phyloP scores from a whole-genome alignment of 2,888 invertebrate genomes.

The Scaptomyza reducta region DNA sequence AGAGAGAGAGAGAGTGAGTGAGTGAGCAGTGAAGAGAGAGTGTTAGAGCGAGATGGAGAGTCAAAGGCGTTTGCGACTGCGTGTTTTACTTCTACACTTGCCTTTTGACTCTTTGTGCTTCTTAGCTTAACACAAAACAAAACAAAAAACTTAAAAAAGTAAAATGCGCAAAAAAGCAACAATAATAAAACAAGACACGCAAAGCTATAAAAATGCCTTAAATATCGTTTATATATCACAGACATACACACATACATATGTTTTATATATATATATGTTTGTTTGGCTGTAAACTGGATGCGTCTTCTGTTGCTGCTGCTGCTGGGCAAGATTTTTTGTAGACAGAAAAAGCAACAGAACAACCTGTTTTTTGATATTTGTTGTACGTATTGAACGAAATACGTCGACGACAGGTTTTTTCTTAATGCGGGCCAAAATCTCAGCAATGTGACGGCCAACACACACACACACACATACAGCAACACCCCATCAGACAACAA shows the following conservation, averaged over 20 bases:
- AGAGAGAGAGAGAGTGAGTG: neutral
- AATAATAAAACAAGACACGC: slow-evolving; percentile 52
- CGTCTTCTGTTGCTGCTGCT: slow-evolving; percentile 49
- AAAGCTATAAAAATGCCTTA: slow-evolving; percentile 78
- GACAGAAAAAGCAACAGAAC: slow-evolving; percentile 72
- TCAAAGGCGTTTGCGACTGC: slow-evolving; percentile 61
- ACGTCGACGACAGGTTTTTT: slow-evolving; percentile 66
- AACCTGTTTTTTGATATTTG: slow-evolving; percentile 62
- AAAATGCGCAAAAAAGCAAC: slow-evolving; percentile 61
- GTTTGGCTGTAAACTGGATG: slow-evolving; percentile 48
- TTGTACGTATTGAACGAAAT: slow-evolving; percentile 46
- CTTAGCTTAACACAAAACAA: slow-evolving; percentile 24
- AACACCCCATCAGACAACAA: neutral
- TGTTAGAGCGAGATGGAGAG: slow-evolving; percentile 9
- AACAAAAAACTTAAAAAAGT: slow-evolving; percentile 46
- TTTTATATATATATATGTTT: neutral
- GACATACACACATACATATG: slow-evolving; percentile 7
- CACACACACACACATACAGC: slow-evolving; percentile 2
- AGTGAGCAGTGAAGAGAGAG: too few species aligned
- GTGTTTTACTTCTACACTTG: slow-evolving; percentile 58
- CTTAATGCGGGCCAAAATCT: slow-evolving; percentile 77
- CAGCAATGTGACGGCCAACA: slow-evolving; percentile 50
- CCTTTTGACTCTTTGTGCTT: slow-evolving; percentile 30
- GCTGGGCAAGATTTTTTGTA: slow-evolving; percentile 70
- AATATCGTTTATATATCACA: slow-evolving; percentile 72